Evolutionary conservation across 2,113 vertebrate species (phyloP).

Genomic region (Ascaphus truei): DNA sequence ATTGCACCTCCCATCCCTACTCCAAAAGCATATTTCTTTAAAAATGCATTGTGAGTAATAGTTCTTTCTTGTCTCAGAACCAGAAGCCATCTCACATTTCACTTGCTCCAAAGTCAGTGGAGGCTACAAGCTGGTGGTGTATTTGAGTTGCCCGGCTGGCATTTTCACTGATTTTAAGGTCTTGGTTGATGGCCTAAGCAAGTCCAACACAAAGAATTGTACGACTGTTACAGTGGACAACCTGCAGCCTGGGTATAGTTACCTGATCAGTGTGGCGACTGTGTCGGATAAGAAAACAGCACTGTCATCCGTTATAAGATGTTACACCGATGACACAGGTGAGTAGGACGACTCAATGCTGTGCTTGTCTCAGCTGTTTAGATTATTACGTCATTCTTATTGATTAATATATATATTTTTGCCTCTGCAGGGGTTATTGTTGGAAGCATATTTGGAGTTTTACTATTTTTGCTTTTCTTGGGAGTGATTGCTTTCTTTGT

Average conservation of each 20-base stretch:
- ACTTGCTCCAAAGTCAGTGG: not conserved
- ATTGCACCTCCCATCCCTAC: too few relatives aligned
- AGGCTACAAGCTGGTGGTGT: not conserved
- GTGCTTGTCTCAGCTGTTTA: too few relatives aligned
- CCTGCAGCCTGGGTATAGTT: not conserved
- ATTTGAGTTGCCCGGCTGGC: rapidly evolving
- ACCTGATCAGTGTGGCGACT: slow-evolving; percentile 3
- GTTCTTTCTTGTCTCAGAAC: slow-evolving; percentile 14
- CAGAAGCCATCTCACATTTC: not conserved
- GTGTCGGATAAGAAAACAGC: not conserved
- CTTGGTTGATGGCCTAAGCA: not conserved
- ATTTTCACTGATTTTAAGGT: not conserved
- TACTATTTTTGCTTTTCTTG: slow-evolving; percentile 20
- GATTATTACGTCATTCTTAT: too few relatives aligned
- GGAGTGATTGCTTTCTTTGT: slow-evolving; percentile 18
- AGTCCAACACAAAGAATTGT: not conserved
- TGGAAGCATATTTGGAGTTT: not conserved
- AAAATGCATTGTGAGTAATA: too few relatives aligned
- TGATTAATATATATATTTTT: not conserved
- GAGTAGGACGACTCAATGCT: not conserved
- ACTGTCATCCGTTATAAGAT: not conserved
- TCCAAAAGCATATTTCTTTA: too few relatives aligned
- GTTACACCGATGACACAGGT: slow-evolving; percentile 12
- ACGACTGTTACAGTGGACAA: not conserved
- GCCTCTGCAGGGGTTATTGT: slow-evolving; percentile 15